Conservation (phyloP, 2,888 invertebrate genomes). For the Dascillus cervinus region DNA sequence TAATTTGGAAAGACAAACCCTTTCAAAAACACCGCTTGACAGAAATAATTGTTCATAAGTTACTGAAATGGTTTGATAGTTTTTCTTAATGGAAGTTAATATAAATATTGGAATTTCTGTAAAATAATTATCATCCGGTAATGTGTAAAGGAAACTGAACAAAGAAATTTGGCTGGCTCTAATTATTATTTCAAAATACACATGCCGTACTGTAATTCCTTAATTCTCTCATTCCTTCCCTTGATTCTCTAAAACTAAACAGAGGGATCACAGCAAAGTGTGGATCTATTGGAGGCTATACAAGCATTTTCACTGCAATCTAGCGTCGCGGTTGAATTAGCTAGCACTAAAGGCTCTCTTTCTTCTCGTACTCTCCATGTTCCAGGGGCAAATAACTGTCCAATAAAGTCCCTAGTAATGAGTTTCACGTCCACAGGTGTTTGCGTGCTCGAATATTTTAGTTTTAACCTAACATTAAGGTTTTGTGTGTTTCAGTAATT, state of each 20-base stretch:
- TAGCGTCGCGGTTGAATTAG: slow-evolving; percentile 16
- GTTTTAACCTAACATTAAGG: slow-evolving; percentile 11
- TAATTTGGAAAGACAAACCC: too few species aligned
- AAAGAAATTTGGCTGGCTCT: too few species aligned
- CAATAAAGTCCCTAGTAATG: slow-evolving; percentile 22
- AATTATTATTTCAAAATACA: slow-evolving; percentile 17
- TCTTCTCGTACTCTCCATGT: slow-evolving; percentile 11
- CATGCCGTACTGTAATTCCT: slow-evolving; percentile 15
- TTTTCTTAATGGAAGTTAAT: too few species aligned
- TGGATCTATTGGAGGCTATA: slow-evolving; percentile 10
- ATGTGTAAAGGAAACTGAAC: too few species aligned
- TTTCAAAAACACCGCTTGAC: too few species aligned
- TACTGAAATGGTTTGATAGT: too few species aligned
- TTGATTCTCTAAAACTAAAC: slow-evolving; percentile 18
- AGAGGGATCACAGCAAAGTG: slow-evolving; percentile 11
- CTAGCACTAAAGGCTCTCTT: too few species aligned
- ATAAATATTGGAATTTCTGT: too few species aligned
- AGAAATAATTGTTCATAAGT: too few species aligned
- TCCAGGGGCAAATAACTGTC: slow-evolving; percentile 21
- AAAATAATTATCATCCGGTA: too few species aligned
- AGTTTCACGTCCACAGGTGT: slow-evolving; percentile 23
- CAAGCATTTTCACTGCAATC: slow-evolving; percentile 13
- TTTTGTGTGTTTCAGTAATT: slow-evolving; percentile 12
- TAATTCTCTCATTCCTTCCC: slow-evolving; percentile 13
- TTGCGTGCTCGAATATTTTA: slow-evolving; percentile 21